A percentile compares a stretch with the other conserved stretches of the same genome.
phyloP scores from a whole-genome alignment of 2,113 vertebrate species.

The Pipa parva region DNA sequence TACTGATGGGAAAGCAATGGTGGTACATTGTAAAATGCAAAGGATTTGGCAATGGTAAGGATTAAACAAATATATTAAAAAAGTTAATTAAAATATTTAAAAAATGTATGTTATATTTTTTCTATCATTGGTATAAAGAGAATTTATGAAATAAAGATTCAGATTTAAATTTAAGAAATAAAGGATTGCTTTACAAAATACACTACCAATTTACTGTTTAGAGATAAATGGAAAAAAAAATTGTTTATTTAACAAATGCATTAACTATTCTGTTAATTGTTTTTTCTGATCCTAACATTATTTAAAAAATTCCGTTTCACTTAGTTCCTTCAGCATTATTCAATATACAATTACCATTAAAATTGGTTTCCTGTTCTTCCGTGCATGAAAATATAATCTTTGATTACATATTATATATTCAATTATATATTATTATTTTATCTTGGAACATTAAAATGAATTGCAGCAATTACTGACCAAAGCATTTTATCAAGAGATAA shows the following conservation, averaged over 20 bases:
- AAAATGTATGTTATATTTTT: too few relatives aligned
- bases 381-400: constrained; percentile 43
- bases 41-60: too few relatives aligned
- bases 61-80: too few relatives aligned
- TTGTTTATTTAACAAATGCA: constrained; percentile 12
- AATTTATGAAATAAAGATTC: too few relatives aligned
- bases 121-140: too few relatives aligned
- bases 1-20: too few relatives aligned
- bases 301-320: constrained; percentile 39
- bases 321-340: constrained; percentile 38
- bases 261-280: constrained; percentile 29
- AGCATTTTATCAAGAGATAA: constrained; percentile 41
- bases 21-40: too few relatives aligned
- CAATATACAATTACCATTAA: constrained; percentile 42
- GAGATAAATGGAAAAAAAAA: constrained; percentile 12
- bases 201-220: constrained; percentile 16
- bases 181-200: neutral
- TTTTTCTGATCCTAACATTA: constrained; percentile 8
- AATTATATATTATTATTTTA: constrained; percentile 43
- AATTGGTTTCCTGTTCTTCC: constrained; percentile 41
- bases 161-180: neutral
- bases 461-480: constrained; percentile 38
- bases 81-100: too few relatives aligned
- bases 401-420: constrained; percentile 43
- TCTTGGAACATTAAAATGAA: constrained; percentile 32